A percentile compares a stretch with the other conserved stretches of the same genome.
phyloP scores from a whole-genome alignment of 1,140 invertebrate species.

The Aplysia californica region DNA sequence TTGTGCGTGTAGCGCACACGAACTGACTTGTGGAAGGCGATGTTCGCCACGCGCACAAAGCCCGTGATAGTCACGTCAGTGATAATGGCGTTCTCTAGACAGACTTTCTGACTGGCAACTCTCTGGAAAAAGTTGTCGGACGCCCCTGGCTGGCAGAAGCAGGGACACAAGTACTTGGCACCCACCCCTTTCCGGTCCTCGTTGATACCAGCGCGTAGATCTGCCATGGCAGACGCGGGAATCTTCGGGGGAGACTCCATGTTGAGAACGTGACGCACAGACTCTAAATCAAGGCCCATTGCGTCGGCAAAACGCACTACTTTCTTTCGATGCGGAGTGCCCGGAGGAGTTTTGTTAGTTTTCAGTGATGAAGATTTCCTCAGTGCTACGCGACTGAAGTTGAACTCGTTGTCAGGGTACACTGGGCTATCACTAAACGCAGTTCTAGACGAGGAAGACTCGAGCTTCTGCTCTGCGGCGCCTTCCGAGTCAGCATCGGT shows the following conservation, averaged over 20 bases:
- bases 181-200: conserved; percentile 47
- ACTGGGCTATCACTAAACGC: conserved; percentile 36
- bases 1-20: conserved; percentile 88
- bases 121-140: conserved; percentile 81
- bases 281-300: conserved; percentile 90
- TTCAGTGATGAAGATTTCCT: conserved; percentile 79
- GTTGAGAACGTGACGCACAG: conserved; percentile 75
- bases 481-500: background rate
- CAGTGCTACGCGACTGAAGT: conserved; percentile 52
- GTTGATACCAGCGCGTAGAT: conserved; percentile 51
- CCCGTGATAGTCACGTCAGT: conserved; percentile 81
- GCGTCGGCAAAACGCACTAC: conserved; percentile 96
- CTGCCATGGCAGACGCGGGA: conserved; percentile 61
- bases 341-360: conserved; percentile 90
- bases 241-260: conserved; percentile 63
- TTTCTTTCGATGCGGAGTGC: conserved; percentile 80
- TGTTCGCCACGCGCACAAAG: conserved; percentile 86
- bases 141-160: conserved; percentile 86
- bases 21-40: conserved; percentile 92
- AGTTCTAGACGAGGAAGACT: background rate
- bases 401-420: conserved; percentile 63
- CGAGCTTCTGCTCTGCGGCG: background rate
- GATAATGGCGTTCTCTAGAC: conserved; percentile 80
- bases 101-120: conserved; percentile 79
- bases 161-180: conserved; percentile 72